Conservation (phyloP, 2,113 vertebrate species). For the Romanogobio albipinnatus region DNA sequence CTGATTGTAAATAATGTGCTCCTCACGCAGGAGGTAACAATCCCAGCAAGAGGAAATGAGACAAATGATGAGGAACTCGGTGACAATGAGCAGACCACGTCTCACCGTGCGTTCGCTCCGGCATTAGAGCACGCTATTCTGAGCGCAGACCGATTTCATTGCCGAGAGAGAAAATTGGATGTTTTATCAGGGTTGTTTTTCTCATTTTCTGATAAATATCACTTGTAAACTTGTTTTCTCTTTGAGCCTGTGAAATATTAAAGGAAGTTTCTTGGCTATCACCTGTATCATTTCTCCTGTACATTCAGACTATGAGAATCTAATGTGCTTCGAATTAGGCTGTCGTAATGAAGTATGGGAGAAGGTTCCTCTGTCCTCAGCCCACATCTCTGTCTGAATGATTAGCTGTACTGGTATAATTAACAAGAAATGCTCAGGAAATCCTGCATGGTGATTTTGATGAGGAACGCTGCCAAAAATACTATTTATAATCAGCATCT, state of each 20-base stretch:
- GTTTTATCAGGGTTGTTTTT: conserved; percentile 16
- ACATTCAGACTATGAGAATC: neutral
- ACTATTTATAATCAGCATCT: neutral
- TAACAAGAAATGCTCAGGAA: neutral
- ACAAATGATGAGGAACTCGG: conserved; percentile 28
- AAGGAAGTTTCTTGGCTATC: neutral
- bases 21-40: neutral
- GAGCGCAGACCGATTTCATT: neutral
- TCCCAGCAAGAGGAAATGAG: conserved; percentile 25
- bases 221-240: neutral
- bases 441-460: neutral
- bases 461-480: neutral
- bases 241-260: neutral
- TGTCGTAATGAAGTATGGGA: neutral
- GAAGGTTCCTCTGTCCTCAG: neutral
- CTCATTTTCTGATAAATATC: conserved; percentile 25
- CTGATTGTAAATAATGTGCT: conserved; percentile 27
- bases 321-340: neutral
- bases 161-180: conserved; percentile 8
- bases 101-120: neutral
- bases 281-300: neutral
- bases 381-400: neutral
- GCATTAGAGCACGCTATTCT: conserved; percentile 5
- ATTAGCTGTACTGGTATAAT: neutral
- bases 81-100: conserved; percentile 19